Percentiles rank a stretch among this genome's conserved stretches.
phyloP scores from a whole-genome alignment of 2,113 vertebrate species.

The Silurus asotus region DNA sequence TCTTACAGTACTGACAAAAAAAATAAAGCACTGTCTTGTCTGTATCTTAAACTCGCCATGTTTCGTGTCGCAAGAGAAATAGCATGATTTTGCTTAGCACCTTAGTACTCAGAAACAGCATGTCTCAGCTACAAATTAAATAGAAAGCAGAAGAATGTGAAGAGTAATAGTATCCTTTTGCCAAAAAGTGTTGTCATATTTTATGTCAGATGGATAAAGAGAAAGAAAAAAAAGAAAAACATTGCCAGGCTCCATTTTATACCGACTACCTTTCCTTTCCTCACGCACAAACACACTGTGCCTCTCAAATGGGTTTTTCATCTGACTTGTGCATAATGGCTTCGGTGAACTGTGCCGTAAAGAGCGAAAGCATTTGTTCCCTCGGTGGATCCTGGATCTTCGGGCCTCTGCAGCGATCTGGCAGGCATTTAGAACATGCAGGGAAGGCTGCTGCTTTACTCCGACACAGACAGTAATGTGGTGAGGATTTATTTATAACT shows the following conservation, averaged over 20 bases:
- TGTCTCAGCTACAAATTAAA: not conserved
- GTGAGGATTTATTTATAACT: conserved; percentile 50
- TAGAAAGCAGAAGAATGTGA: not conserved
- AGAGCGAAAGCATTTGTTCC: not conserved
- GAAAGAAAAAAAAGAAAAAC: not conserved
- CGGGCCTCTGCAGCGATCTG: conserved; percentile 23
- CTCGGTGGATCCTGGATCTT: not conserved
- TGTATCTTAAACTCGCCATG: not conserved
- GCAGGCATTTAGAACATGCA: not conserved
- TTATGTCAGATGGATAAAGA: not conserved
- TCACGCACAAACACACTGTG: not conserved
- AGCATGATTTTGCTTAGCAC: not conserved
- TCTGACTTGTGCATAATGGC: not conserved
- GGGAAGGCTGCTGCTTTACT: conserved; percentile 39
- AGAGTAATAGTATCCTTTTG: not conserved
- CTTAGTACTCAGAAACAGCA: not conserved
- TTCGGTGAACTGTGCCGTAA: not conserved
- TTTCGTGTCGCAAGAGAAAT: not conserved
- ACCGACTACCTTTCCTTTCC: not conserved
- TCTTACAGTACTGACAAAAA: not conserved
- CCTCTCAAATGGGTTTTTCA: not conserved
- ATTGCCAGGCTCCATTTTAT: not conserved
- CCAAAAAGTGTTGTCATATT: not conserved
- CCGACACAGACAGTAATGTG: conserved; percentile 44
- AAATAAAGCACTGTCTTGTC: not conserved